phyloP scores from a whole-genome alignment of 1,140 invertebrate species.

The Zaprionus taronus region DNA sequence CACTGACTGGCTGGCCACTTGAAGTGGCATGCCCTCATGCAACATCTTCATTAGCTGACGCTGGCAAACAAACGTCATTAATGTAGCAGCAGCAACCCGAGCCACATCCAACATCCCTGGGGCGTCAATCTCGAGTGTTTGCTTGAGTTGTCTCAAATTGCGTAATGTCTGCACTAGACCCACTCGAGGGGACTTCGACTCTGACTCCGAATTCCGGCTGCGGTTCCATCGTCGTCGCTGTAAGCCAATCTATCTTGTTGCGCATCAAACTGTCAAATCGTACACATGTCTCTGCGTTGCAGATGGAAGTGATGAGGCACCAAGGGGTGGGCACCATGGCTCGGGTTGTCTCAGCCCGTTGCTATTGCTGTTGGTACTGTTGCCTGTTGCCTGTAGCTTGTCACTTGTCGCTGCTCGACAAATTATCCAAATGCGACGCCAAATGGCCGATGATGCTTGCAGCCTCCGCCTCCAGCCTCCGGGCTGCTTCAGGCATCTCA shows the following conservation, averaged over 20 bases:
- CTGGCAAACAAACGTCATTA: slow-evolving; percentile 41
- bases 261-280: slow-evolving; percentile 74
- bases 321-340: neutral
- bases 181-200: slow-evolving; percentile 27
- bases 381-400: slow-evolving; percentile 50
- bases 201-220: slow-evolving; percentile 11
- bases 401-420: slow-evolving; percentile 75
- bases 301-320: neutral
- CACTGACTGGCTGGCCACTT: slow-evolving; percentile 22
- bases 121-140: slow-evolving; percentile 59
- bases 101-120: slow-evolving; percentile 25
- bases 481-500: neutral
- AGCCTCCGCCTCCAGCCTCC: neutral
- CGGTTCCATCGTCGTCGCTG: slow-evolving; percentile 32
- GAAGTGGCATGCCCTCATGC: slow-evolving; percentile 22
- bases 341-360: neutral
- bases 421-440: slow-evolving; percentile 70
- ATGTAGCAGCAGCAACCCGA: slow-evolving; percentile 41
- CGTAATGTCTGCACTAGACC: slow-evolving; percentile 65
- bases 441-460: slow-evolving; percentile 39
- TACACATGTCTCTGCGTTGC: slow-evolving; percentile 56
- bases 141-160: slow-evolving; percentile 75
- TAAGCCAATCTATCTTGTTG: slow-evolving; percentile 73
- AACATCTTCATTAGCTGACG: slow-evolving; percentile 51
- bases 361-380: neutral